Evolutionary conservation across 2,888 invertebrate species (phyloP), one percentile per base, ranked within the genome.

Genomic region (Polydrusus cervinus): DNA sequence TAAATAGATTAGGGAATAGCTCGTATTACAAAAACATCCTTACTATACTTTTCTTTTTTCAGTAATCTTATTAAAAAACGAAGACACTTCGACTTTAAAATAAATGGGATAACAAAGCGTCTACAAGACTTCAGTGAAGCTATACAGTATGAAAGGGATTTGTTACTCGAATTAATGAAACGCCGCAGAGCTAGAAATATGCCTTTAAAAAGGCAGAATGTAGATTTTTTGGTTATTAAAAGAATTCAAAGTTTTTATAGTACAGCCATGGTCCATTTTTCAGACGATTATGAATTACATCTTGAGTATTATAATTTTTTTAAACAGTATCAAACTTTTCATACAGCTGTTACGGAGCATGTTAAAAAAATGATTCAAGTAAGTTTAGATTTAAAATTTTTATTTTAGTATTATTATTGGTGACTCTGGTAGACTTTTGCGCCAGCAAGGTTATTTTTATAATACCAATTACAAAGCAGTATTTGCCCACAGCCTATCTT

Each of bases 331-430:
- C 49, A 47, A 14, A 49, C 30, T 30, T 67, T 65, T 25, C 45
- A 72, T n/a, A 47, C 30, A 13, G 18, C 53, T 14, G 57, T 47
- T 14, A 40, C 72, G 6, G 55, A 53, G 11, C 66, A 57, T 47
- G 30, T 72, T 18, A 66, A 38, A 16, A 57, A 53, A 34, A 72
- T 72, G 60, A 72, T 72, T 18, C 60, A 72, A n/a, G 71, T 71
- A 71, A 53, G 53, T 53, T 16, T 16, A 25, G 34, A 10, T 34
- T 34, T 34, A 14, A 20, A 51, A 51, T 16, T 16, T 16, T 20
- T 51, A 10, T n/a, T 11, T 16, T 16, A 16, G 47, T 45, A 25
- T 25, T 25, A 25, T 3, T 25, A 25, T 25, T 25, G n/a, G n/a
- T n/a, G n/a, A n/a, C n/a, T n/a, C n/a, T n/a, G n/a, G n/a, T n/a